phyloP scores from a whole-genome alignment of 2,113 vertebrate species.

The Eptesicus fuscus region DNA sequence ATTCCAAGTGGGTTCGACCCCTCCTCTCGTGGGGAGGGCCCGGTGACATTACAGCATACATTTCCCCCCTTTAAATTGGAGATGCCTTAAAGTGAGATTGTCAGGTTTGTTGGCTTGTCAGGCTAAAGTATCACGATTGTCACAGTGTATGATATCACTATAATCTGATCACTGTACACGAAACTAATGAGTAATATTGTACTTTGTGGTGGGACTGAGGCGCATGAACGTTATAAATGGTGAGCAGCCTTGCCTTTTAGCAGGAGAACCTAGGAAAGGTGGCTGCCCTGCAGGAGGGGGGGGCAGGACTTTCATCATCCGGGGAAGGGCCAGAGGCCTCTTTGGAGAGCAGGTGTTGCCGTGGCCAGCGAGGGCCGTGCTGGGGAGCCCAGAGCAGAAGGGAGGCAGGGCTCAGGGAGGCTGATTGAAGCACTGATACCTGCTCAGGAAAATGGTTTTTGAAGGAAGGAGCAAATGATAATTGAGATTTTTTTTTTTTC shows the following conservation, averaged over 20 bases:
- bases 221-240: slow-evolving; percentile 58
- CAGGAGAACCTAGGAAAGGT: slow-evolving; percentile 55
- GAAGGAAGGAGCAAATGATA: background rate
- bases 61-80: slow-evolving; percentile 73
- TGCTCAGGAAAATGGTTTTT: background rate
- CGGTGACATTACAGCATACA: slow-evolving; percentile 72
- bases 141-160: slow-evolving; percentile 80
- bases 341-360: background rate
- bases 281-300: background rate
- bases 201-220: slow-evolving; percentile 76
- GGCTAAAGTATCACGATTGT: slow-evolving; percentile 78
- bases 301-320: background rate
- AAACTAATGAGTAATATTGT: slow-evolving; percentile 82
- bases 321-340: background rate
- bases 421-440: background rate
- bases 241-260: slow-evolving; percentile 65
- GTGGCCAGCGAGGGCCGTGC: background rate
- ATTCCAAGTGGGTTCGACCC: slow-evolving; percentile 66
- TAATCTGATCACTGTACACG: slow-evolving; percentile 83
- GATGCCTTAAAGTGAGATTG: slow-evolving; percentile 78
- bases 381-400: background rate
- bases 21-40: slow-evolving; percentile 54
- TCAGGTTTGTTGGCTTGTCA: slow-evolving; percentile 79
- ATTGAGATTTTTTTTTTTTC: background rate
- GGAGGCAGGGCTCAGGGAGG: background rate